Evolutionary conservation across 1,140 invertebrate species (phyloP).

Genomic region (Drosophila malerkotliana): DNA sequence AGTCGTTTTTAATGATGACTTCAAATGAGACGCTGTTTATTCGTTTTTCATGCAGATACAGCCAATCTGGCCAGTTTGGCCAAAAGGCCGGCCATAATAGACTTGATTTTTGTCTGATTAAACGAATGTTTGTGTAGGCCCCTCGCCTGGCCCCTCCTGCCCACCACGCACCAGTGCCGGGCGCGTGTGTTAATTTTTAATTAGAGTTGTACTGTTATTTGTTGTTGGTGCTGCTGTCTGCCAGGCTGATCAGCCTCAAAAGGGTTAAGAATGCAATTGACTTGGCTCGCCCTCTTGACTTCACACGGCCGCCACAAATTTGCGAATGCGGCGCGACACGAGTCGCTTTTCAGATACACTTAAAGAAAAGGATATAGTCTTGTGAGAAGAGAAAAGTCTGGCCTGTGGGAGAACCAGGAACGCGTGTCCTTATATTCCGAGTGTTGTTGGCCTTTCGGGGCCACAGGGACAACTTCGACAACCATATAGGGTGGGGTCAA

Average conservation of each 20-base stretch:
- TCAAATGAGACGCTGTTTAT: conserved; percentile 75
- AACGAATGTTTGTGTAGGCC: conserved; percentile 61
- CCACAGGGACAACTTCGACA: conserved; percentile 16
- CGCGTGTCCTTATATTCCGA: background rate
- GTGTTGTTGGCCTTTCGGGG: background rate
- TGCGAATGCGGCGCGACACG: conserved; percentile 75
- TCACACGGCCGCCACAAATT: conserved; percentile 72
- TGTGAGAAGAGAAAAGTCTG: too few relatives aligned
- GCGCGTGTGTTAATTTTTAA: conserved; percentile 79
- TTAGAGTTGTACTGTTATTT: conserved; percentile 82
- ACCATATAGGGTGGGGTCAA: conserved; percentile 39
- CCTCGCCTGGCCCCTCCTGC: conserved; percentile 1
- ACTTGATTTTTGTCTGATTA: conserved; percentile 80
- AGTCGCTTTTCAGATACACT: conserved; percentile 27
- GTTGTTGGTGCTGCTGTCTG: conserved; percentile 53
- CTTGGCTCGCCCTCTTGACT: conserved; percentile 81
- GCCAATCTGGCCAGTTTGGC: conserved; percentile 66
- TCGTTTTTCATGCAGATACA: conserved; percentile 55
- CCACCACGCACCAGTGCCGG: too few relatives aligned
- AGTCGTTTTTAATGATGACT: conserved; percentile 80
- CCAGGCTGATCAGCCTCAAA: conserved; percentile 60
- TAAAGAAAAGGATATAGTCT: background rate
- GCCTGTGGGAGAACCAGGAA: too few relatives aligned
- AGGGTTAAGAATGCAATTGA: conserved; percentile 82
- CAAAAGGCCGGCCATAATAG: conserved; percentile 68